Base-by-base conservation (phyloP, 2,888 invertebrate species). In the Caenorhabditis becei region DNA sequence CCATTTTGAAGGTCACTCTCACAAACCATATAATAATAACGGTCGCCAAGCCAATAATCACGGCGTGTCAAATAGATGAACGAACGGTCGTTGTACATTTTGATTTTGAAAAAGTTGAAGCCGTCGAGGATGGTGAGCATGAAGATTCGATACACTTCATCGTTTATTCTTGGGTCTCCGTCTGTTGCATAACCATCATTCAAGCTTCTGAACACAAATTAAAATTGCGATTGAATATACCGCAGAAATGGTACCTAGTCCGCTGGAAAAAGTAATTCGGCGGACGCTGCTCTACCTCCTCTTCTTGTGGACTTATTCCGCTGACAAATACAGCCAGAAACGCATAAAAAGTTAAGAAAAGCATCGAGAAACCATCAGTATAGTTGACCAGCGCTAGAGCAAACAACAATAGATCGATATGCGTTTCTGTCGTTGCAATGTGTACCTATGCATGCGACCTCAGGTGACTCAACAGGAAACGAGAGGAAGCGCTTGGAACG, bases 41-140 rank as follows among this genome's bases (percentile, higher is more conserved):
- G 82, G 32, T 87, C 86, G 11, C 90, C 90, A 70, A 90, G 83
- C 90, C 90, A 90, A 79, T 90, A 90, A 66, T 85, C 83, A 4
- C 90, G 77, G 16, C 89, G 77, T 44, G 87, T 90, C 62, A 85
- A 77, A 37, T 87, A 83, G 66, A 90, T 79, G 65, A 86, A 91
- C n/a, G 89, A 78, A 18, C 90, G 86, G 61, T 89, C 89, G 71
- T 90, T 90, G 85, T 88, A 90, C 81, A 79, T 77, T 75, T 86
- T 84, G 10, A 86, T 80, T 75, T 80, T 84, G 62, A 83, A 87
- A 18, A 84, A 81, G 53, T 86, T 88, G 74, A 86, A 90, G 20
- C 90, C 90, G 26, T 84, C 86, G 18, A 89, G 74, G 18, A 90
- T 75, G 8, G 85, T 86, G 8, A 89, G 83, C 54, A 87, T 89